These are phyloP conservation scores for Drosophila nigricruria DNA, from an alignment of 2,888 invertebrate species.

Conservation along the genomic window DNA sequence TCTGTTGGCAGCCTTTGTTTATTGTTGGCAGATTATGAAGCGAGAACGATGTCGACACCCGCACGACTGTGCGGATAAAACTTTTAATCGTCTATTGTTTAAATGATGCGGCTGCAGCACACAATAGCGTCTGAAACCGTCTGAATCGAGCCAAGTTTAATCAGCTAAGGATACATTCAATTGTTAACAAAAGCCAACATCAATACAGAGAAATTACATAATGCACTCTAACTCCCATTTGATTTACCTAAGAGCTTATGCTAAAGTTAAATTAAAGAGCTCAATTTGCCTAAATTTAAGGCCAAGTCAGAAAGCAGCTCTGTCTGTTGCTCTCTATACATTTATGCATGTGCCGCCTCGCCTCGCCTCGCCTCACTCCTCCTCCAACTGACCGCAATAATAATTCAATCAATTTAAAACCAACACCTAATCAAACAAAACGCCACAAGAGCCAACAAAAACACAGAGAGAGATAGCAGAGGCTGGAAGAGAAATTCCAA, in stretches of 20 bases:
- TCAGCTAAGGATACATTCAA: conserved; percentile 40
- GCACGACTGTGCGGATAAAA: conserved; percentile 54
- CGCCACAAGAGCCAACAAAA: conserved; percentile 41
- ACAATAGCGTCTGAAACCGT: conserved; percentile 37
- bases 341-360: conserved; percentile 19
- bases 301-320: background rate
- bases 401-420: conserved; percentile 76
- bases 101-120: conserved; percentile 39
- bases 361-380: too few species aligned
- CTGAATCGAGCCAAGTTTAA: conserved; percentile 44
- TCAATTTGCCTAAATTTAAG: background rate
- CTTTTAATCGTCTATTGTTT: conserved; percentile 63
- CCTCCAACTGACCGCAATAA: conserved; percentile 55
- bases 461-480: conserved; percentile 1
- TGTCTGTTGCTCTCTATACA: conserved; percentile 10
- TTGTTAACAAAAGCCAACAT: conserved; percentile 22
- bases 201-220: conserved; percentile 11
- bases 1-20: conserved; percentile 58
- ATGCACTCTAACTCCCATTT: too few species aligned
- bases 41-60: conserved; percentile 45
- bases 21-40: conserved; percentile 70
- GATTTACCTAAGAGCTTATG: background rate
- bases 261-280: background rate
- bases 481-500: conserved; percentile 31
- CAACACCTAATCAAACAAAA: conserved; percentile 70